A percentile compares a stretch with the other conserved stretches of the same genome.
phyloP scores from a whole-genome alignment of 2,888 invertebrate species.

The Exocentrus adspersus region DNA sequence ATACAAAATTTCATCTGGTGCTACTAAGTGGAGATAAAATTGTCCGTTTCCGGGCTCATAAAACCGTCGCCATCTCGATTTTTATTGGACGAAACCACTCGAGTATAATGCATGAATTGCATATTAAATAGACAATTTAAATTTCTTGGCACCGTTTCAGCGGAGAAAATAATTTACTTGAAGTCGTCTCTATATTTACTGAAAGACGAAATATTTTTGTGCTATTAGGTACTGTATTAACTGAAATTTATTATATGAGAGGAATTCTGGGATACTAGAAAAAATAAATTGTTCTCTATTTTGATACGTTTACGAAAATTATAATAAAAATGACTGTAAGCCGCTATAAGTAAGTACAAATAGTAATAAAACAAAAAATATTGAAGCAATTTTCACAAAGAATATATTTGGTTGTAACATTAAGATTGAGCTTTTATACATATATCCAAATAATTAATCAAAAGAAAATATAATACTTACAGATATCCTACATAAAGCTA shows the following conservation, averaged over 20 bases:
- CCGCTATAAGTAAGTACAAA: no score
- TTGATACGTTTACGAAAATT: no score
- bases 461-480: no score
- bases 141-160: conserved; percentile 2
- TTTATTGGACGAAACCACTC: not conserved
- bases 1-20: no score
- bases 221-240: not conserved
- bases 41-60: not conserved
- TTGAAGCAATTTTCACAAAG: no score
- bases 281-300: not conserved
- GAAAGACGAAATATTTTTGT: not conserved
- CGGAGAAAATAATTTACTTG: not conserved
- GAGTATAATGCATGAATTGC: conserved; percentile 1
- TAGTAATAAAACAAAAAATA: no score
- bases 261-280: not conserved
- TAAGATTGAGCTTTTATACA: no score
- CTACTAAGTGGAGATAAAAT: no score
- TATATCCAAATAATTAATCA: no score
- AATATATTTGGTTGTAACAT: no score
- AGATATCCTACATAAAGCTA: no score
- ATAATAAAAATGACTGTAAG: no score
- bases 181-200: conserved; percentile 6
- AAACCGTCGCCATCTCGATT: not conserved
- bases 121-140: conserved; percentile 5
- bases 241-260: not conserved